Conservation (phyloP, 1,140 invertebrate species). For the Ylistrum balloti region DNA sequence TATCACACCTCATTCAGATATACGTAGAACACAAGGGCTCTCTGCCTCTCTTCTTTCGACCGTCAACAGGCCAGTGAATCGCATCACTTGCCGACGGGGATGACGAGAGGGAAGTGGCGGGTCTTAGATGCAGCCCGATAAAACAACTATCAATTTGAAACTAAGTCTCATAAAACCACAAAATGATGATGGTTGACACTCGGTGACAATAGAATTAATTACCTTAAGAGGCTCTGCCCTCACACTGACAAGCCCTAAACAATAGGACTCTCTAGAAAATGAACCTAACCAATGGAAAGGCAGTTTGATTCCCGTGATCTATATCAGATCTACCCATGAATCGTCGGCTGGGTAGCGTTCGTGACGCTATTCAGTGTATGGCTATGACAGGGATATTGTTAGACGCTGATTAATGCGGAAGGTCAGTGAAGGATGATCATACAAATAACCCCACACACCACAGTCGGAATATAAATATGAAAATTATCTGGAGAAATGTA, state of each 20-base stretch:
- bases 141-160: conserved; percentile 28
- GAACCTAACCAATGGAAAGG: conserved; percentile 24
- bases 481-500: background rate
- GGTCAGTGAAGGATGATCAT: background rate
- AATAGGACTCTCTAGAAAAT: conserved; percentile 1
- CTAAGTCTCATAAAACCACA: conserved; percentile 34
- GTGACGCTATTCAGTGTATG: background rate
- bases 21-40: too few relatives aligned
- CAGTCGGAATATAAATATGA: conserved; percentile 6
- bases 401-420: conserved; percentile 10
- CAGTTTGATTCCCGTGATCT: background rate
- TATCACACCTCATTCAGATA: too few relatives aligned
- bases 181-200: conserved; percentile 34
- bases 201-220: conserved; percentile 23
- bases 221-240: conserved; percentile 13
- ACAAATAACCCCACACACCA: background rate
- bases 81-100: background rate
- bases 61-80: background rate
- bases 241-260: conserved; percentile 6
- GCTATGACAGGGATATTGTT: conserved; percentile 1
- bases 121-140: background rate
- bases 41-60: background rate
- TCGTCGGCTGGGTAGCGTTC: background rate
- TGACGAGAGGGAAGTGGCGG: background rate
- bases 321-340: background rate